Conservation (phyloP, 1,140 invertebrate genomes). For the Drusus annulatus region DNA sequence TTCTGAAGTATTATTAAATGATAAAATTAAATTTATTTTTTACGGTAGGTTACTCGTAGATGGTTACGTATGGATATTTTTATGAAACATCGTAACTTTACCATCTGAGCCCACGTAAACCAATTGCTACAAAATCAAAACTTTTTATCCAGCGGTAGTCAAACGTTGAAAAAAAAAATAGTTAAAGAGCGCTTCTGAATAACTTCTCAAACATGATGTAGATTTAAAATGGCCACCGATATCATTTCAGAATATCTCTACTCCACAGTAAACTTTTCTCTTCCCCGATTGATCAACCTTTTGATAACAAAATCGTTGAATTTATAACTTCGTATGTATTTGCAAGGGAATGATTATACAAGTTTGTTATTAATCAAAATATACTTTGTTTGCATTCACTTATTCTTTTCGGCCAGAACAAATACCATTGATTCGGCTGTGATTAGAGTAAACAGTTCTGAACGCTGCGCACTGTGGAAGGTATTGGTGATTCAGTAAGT, state of each 20-base stretch:
- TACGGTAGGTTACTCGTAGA: too few species aligned
- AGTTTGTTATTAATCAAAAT: constrained; percentile 33
- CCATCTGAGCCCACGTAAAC: too few species aligned
- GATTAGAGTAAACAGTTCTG: not conserved
- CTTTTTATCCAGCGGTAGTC: too few species aligned
- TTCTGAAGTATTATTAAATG: too few species aligned
- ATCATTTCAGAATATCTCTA: constrained; percentile 40
- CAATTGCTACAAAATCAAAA: too few species aligned
- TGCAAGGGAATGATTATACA: constrained; percentile 28
- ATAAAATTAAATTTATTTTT: too few species aligned
- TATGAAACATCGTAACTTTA: too few species aligned
- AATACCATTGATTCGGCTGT: constrained; percentile 1
- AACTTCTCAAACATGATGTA: not conserved
- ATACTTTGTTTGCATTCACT: constrained; percentile 1
- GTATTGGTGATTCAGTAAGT: too few species aligned
- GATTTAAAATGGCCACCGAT: constrained; percentile 20
- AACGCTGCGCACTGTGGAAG: not conserved
- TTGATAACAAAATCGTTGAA: constrained; percentile 27
- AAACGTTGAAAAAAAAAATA: not conserved
- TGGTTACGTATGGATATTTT: too few species aligned
- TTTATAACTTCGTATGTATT: constrained; percentile 21
- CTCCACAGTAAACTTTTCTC: constrained; percentile 22
- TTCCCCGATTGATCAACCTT: constrained; percentile 22
- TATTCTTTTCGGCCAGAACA: constrained; percentile 3
- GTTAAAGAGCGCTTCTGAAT: not conserved